Evolutionary conservation across 2,113 vertebrate species (phyloP), one percentile per base, ranked within the genome.

Genomic region (Rhizomys pruinosus): DNA sequence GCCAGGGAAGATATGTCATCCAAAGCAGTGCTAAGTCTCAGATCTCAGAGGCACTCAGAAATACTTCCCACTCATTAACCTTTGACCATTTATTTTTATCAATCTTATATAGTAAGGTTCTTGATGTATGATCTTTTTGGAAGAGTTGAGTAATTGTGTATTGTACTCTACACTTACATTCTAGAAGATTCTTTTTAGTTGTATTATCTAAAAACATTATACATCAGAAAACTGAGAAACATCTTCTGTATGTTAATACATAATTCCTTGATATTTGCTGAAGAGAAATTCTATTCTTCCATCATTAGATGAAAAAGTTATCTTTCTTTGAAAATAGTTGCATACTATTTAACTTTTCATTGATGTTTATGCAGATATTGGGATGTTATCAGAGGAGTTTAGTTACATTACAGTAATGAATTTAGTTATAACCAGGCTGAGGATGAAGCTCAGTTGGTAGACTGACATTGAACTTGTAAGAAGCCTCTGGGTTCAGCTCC

Each of bases 111-210:
- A 13, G 0, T 52, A 63, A 47, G 13, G n/a, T 93, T 19, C 57
- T 84, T 88, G 27, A 10, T 91, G 22, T 89, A 25, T 73, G 32
- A 63, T 72, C 7, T 78, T 39, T 85, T 89, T 63, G 10, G 59
- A 91, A 32, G 19, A 77, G 0, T 2, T 78, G 25, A 85, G 13
- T 85, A 88, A 13, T 15, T 87, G 22, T 79, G 16, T 68, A 55
- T 73, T 93, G 4, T 71, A 34, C n/a, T 11, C 72, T 91, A 52
- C 52, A 74, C 72, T 90, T 68, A 90, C 73, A 86, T 79, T 71
- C 59, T 85, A 82, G 27, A 52, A 7, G 6, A 52, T 80, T 79
- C 6, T 42, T 87, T n/a, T 71, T 29, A 39, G 19, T 69, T 81
- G 59, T 0, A 15, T 42, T 13, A 74, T 27, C 55, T 86, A 12